Evolutionary conservation across 2,113 vertebrate genomes (phyloP).

Genomic region (Caretta caretta): DNA sequence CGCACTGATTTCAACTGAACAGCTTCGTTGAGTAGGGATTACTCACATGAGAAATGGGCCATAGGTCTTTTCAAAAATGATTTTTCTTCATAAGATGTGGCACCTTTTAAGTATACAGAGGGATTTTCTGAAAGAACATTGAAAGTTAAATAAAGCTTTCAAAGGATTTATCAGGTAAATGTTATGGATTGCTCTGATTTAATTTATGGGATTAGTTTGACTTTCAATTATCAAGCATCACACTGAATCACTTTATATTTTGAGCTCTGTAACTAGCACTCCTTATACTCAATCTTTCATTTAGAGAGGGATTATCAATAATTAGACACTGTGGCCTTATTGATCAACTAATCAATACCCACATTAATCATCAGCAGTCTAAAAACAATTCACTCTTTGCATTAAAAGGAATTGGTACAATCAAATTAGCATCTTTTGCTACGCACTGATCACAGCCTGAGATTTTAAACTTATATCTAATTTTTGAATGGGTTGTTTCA

Average conservation of each 20-base stretch:
- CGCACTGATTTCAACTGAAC: slow-evolving; percentile 4
- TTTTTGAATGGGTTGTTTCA: not conserved
- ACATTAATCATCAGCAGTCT: slow-evolving; percentile 83
- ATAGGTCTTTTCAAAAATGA: slow-evolving; percentile 32
- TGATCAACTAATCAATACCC: slow-evolving; percentile 83
- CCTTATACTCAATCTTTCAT: slow-evolving; percentile 84
- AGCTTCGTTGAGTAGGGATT: not conserved
- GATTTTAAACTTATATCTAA: not conserved
- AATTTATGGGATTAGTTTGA: slow-evolving; percentile 87
- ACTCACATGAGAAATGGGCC: not conserved
- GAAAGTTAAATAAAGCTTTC: slow-evolving; percentile 82
- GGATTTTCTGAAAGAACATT: slow-evolving; percentile 33
- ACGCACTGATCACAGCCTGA: not conserved
- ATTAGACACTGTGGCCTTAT: slow-evolving; percentile 86
- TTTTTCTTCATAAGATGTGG: slow-evolving; percentile 32
- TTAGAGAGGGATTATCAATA: slow-evolving; percentile 87
- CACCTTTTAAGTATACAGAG: not conserved
- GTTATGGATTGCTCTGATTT: slow-evolving; percentile 86
- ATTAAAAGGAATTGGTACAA: slow-evolving; percentile 70
- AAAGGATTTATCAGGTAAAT: slow-evolving; percentile 83
- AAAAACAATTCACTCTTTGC: slow-evolving; percentile 83
- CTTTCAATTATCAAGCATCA: slow-evolving; percentile 86
- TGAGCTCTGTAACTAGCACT: slow-evolving; percentile 80
- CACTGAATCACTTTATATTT: slow-evolving; percentile 84
- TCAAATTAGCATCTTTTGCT: slow-evolving; percentile 76